A percentile compares a stretch with the other conserved stretches of the same genome.
phyloP scores from a whole-genome alignment of 1,140 invertebrate genomes.

The Reticulitermes speratus region DNA sequence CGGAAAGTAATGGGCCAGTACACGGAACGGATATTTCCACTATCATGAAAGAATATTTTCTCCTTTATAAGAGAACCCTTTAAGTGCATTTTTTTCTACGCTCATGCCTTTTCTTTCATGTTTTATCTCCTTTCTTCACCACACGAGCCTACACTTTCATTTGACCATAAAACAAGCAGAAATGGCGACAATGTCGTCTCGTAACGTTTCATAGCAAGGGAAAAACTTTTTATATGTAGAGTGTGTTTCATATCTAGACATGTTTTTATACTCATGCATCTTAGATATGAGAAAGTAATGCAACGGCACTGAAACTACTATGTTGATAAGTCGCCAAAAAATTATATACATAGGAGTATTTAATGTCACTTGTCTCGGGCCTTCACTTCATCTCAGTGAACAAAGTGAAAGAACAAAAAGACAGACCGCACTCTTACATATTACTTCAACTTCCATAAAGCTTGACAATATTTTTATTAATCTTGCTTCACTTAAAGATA shows the following conservation, averaged over 20 bases:
- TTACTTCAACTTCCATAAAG: no score
- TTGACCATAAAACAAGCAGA: conserved; percentile 2
- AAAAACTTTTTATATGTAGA: background rate
- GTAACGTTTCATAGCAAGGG: background rate
- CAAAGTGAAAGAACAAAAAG: no score
- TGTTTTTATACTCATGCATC: background rate
- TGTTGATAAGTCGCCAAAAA: background rate
- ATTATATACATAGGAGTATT: background rate
- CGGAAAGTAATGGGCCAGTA: background rate
- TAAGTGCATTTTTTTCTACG: conserved; percentile 3
- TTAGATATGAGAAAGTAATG: background rate
- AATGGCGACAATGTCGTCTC: conserved; percentile 9
- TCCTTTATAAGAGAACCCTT: background rate
- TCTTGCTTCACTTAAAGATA: no score
- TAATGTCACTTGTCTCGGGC: background rate
- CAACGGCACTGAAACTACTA: background rate
- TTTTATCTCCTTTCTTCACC: background rate
- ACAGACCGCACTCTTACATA: no score
- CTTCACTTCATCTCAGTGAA: no score
- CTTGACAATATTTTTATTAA: no score
- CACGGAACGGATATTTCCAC: background rate
- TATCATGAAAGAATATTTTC: conserved; percentile 10
- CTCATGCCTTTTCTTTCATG: background rate
- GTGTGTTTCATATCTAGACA: background rate
- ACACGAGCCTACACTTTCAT: background rate